Conservation (phyloP, 2,113 vertebrate genomes). For the Spheniscus mendiculus region DNA sequence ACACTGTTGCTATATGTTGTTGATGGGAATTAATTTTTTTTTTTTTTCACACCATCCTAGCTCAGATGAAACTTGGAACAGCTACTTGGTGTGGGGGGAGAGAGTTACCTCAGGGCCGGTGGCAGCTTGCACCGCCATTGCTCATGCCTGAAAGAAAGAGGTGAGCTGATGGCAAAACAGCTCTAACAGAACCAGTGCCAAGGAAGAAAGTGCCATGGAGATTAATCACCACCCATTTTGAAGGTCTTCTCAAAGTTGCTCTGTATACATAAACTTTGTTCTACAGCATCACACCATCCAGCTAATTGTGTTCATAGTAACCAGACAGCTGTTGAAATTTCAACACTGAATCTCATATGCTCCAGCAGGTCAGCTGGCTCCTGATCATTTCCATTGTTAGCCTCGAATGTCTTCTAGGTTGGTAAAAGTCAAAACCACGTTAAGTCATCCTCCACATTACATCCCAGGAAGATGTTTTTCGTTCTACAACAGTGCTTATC, state of each 20-base stretch:
- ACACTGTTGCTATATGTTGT: not conserved
- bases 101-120: not conserved
- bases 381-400: not conserved
- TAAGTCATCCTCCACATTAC: not conserved
- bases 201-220: not conserved
- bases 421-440: not conserved
- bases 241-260: not conserved
- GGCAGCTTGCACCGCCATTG: not conserved
- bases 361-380: not conserved
- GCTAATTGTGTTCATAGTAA: not conserved
- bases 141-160: not conserved
- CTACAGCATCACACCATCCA: not conserved
- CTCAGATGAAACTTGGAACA: not conserved
- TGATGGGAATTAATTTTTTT: not conserved
- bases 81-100: not conserved
- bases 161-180: not conserved
- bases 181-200: not conserved
- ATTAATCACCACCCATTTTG: not conserved
- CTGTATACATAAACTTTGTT: not conserved
- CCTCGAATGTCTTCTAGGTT: not conserved
- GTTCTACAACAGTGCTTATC: not conserved
- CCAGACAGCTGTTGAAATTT: not conserved
- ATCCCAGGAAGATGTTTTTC: not conserved
- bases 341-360: not conserved
- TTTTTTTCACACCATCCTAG: not conserved